Conservation (phyloP, 2,888 invertebrate genomes). For the Monopis laevigella region DNA sequence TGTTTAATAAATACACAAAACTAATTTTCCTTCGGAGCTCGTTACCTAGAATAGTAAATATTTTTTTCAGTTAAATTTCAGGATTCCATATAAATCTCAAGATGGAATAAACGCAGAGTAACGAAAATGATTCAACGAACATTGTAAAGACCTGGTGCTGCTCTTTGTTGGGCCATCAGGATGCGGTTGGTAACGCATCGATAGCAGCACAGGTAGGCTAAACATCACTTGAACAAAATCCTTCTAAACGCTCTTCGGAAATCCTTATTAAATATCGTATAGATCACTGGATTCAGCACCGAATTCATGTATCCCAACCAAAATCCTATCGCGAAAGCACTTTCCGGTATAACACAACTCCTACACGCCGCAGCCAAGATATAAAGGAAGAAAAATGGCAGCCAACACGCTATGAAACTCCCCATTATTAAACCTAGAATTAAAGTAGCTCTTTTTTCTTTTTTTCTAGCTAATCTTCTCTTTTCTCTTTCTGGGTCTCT, state of each 20-base stretch:
- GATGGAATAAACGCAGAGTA: constrained; percentile 13
- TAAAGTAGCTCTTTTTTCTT: constrained; percentile 95
- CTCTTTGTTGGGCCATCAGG: constrained; percentile 69
- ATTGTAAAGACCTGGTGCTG: constrained; percentile 71
- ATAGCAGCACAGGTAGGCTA: constrained; percentile 86
- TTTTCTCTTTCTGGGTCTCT: constrained; percentile 94
- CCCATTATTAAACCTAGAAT: constrained; percentile 98
- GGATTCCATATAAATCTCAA: too few relatives aligned
- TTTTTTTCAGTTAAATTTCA: too few relatives aligned
- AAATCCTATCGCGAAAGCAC: constrained; percentile 92
- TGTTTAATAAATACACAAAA: too few relatives aligned
- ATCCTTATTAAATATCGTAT: constrained; percentile 98
- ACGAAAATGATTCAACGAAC: constrained; percentile 31
- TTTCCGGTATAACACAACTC: constrained; percentile 78
- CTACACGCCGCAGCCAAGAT: constrained; percentile 85
- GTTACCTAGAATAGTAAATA: too few relatives aligned
- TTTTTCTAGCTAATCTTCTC: constrained; percentile 90
- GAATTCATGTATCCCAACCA: constrained; percentile 99
- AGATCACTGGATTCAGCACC: constrained; percentile 94
- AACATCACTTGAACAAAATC: constrained; percentile 95
- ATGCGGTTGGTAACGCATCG: constrained; percentile 74
- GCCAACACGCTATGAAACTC: constrained; percentile 97
- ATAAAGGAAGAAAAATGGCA: constrained; percentile 96
- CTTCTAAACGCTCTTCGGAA: constrained; percentile 94
- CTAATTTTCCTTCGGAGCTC: too few relatives aligned